Evolutionary conservation across 2,113 vertebrate genomes (phyloP).

Genomic region (Galemys pyrenaicus): DNA sequence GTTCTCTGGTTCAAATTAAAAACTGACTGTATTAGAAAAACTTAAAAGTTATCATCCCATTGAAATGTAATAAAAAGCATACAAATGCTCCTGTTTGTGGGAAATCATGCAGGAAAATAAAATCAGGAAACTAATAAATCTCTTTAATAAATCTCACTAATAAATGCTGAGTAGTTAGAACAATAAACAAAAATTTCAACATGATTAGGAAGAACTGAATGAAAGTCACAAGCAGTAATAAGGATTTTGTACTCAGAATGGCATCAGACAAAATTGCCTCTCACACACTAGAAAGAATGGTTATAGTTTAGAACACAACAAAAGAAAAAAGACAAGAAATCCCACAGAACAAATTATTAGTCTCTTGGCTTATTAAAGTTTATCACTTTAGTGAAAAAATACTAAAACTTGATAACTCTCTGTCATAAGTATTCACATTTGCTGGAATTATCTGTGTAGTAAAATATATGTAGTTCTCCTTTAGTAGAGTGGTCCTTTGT

Average conservation of each 20-base stretch:
- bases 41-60: neutral
- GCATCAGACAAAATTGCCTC: neutral
- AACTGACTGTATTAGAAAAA: neutral
- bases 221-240: neutral
- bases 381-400: slow-evolving; percentile 42
- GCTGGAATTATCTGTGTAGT: neutral
- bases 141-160: neutral
- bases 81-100: neutral
- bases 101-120: neutral
- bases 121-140: neutral
- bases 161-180: neutral
- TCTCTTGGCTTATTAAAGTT: neutral
- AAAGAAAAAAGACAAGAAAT: neutral
- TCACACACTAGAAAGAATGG: neutral
- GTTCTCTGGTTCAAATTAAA: neutral
- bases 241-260: neutral
- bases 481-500: neutral
- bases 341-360: neutral
- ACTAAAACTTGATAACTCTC: slow-evolving; percentile 36
- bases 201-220: neutral
- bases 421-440: slow-evolving; percentile 9
- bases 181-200: neutral
- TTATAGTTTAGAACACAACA: neutral
- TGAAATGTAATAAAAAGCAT: neutral
- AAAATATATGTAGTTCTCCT: slow-evolving; percentile 11